Conservation (phyloP, 2,797 vertebrate genomes). For the Acropternis orthonyx region DNA sequence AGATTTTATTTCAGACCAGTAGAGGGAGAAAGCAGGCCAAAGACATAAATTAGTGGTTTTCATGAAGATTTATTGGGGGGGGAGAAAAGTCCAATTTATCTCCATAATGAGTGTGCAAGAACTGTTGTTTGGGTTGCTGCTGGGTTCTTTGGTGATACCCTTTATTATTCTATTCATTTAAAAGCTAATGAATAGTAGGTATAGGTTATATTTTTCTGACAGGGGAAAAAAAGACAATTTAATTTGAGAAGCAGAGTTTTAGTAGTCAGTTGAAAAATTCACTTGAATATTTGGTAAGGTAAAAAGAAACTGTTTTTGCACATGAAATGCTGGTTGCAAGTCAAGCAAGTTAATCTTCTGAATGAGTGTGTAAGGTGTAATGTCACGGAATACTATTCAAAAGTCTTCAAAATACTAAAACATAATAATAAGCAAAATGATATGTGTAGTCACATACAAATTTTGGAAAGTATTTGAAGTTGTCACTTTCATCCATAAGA, state of each 20-base stretch:
- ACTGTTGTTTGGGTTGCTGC: background rate
- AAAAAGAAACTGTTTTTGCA: background rate
- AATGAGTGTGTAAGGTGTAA: background rate
- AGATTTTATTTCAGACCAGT: slow-evolving; percentile 30
- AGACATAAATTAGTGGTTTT: background rate
- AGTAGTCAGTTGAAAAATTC: background rate
- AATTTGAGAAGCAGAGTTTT: background rate
- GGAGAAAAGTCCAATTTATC: background rate
- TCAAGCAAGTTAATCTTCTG: background rate
- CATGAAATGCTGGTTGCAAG: background rate
- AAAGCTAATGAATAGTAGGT: background rate
- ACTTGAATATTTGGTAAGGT: background rate
- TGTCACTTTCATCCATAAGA: background rate
- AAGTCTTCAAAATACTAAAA: background rate
- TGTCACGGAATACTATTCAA: background rate
- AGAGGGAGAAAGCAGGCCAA: slow-evolving; percentile 27
- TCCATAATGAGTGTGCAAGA: background rate
- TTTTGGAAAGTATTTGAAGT: background rate
- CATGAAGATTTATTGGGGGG: background rate
- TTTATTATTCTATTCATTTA: background rate
- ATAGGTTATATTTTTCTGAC: background rate
- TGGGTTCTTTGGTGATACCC: background rate
- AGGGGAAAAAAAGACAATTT: background rate
- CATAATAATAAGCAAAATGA: background rate
- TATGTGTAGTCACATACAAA: rapidly evolving